A percentile compares a stretch with the other conserved stretches of the same genome.
Conservation (phyloP, 2,113 vertebrate genomes). For the Ibidorhyncha struthersii region DNA sequence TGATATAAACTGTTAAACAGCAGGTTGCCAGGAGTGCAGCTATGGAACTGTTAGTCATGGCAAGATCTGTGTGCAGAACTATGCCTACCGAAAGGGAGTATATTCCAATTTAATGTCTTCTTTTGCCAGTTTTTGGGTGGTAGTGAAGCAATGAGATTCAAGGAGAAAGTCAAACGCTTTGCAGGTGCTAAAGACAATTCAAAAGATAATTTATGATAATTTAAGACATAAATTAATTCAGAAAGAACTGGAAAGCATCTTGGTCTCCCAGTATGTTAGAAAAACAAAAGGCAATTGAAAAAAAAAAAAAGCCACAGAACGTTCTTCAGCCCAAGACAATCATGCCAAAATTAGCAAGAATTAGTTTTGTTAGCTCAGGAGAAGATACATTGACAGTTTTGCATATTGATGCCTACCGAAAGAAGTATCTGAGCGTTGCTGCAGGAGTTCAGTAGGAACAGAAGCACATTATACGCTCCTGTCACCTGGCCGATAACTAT, state of each 20-base stretch:
- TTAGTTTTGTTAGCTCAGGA: background rate
- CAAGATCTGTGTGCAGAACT: background rate
- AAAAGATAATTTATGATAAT: constrained; percentile 7
- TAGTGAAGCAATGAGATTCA: background rate
- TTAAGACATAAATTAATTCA: constrained; percentile 16
- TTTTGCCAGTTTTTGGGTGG: background rate
- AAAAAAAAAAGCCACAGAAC: constrained; percentile 23
- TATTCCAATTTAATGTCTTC: background rate
- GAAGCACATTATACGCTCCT: background rate
- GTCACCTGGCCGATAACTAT: background rate
- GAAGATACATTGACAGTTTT: background rate
- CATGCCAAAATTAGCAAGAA: constrained; percentile 44
- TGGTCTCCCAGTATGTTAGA: constrained; percentile 16
- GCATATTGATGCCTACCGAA: background rate
- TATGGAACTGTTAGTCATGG: background rate
- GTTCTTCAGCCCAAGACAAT: constrained; percentile 28
- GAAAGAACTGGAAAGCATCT: constrained; percentile 30
- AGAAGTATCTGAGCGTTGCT: background rate
- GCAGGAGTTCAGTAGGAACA: background rate
- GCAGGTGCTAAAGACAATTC: constrained; percentile 55
- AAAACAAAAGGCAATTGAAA: constrained; percentile 49
- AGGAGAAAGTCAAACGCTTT: constrained; percentile 31
- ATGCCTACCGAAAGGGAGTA: background rate
- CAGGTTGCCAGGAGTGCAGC: background rate
- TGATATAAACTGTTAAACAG: background rate